Percentiles rank a stretch among this genome's conserved stretches.
Conservation (phyloP, 2,113 vertebrate species). For the Catharus fuscescens region DNA sequence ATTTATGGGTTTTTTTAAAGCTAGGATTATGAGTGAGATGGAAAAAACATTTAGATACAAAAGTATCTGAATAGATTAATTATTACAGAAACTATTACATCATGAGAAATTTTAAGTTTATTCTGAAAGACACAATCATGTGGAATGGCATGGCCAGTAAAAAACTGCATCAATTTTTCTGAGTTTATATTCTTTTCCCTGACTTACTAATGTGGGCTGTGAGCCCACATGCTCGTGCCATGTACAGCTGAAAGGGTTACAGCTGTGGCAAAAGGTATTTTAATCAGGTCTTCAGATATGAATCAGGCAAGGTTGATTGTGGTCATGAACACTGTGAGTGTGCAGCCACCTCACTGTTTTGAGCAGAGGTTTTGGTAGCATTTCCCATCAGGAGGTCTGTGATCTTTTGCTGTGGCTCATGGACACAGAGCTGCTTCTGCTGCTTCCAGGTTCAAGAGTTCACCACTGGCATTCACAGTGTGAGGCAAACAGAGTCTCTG, state of each 20-base stretch:
- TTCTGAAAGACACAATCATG: neutral
- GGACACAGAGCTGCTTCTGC: neutral
- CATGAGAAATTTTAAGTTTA: neutral
- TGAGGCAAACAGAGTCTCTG: neutral
- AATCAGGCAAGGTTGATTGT: neutral
- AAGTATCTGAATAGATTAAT: neutral
- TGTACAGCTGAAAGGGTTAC: neutral
- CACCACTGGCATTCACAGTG: neutral
- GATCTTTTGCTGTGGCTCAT: neutral
- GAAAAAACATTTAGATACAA: neutral
- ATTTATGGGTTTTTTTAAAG: neutral
- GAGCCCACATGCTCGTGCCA: neutral
- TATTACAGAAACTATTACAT: neutral
- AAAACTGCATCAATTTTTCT: fast-evolving
- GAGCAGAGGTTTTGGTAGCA: neutral
- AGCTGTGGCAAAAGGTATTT: neutral
- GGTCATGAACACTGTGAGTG: neutral
- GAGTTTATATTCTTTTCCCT: neutral
- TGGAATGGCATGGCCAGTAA: neutral
- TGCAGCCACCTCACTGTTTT: neutral
- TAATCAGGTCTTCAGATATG: neutral
- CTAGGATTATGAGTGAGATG: neutral
- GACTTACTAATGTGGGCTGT: neutral
- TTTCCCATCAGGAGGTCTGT: neutral
- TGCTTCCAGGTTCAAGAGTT: neutral